Percentiles rank a stretch among this genome's conserved stretches.
phyloP scores from a whole-genome alignment of 2,888 invertebrate species.

The Cecidostiba fungosa region DNA sequence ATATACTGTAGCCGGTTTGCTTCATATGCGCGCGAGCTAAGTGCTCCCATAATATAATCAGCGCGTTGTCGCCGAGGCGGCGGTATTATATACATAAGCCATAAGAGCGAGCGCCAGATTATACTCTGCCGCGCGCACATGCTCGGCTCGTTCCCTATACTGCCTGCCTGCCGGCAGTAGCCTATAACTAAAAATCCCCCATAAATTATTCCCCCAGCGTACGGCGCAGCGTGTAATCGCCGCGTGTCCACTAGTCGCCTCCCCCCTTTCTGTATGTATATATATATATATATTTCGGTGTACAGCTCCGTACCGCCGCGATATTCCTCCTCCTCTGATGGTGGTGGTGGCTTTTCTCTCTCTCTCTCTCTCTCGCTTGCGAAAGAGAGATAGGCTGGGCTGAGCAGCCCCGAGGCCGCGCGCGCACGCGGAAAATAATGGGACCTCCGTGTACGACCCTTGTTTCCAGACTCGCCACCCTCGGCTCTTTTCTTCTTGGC shows the following conservation, averaged over 20 bases:
- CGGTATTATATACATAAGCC: constrained; percentile 1
- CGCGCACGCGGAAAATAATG: constrained; percentile 57
- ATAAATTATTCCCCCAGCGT: constrained; percentile 39
- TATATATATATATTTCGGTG: background rate
- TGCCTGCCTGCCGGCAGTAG: background rate
- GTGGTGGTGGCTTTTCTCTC: background rate
- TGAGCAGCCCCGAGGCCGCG: constrained; percentile 22
- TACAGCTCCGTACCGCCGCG: background rate
- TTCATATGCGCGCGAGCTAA: constrained; percentile 26
- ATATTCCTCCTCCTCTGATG: background rate
- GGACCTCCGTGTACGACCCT: constrained; percentile 46
- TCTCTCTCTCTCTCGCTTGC: background rate
- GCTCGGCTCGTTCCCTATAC: background rate
- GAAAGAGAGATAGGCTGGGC: background rate
- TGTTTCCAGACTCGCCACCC: constrained; percentile 36
- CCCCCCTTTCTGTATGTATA: background rate
- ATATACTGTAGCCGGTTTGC: background rate
- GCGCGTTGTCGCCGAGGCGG: constrained; percentile 20
- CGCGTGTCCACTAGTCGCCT: background rate
- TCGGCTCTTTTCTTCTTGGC: constrained; percentile 19
- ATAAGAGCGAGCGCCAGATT: background rate
- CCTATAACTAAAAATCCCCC: constrained; percentile 32
- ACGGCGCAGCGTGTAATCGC: constrained; percentile 19
- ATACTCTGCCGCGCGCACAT: background rate
- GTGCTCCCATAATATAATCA: constrained; percentile 58